Evolutionary conservation across 2,113 vertebrate genomes (phyloP).

Genomic region (Zosterops pallidus): DNA sequence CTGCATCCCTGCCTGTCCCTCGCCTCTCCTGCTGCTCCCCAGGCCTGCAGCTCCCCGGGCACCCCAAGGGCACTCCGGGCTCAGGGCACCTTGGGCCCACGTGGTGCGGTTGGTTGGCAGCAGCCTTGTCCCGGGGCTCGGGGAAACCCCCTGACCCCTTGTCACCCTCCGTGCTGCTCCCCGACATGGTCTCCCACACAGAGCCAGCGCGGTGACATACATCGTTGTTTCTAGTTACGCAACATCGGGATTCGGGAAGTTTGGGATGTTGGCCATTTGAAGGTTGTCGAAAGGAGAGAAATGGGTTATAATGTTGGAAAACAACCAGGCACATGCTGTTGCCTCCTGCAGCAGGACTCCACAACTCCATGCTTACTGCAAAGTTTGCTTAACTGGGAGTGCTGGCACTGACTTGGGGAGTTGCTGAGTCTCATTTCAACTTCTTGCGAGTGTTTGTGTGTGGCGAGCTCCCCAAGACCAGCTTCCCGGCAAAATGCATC

Average conservation of each 20-base stretch:
- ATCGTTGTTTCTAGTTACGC: not conserved
- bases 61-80: slow-evolving; percentile 9
- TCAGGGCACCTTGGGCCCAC: slow-evolving; percentile 17
- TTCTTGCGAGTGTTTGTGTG: not conserved
- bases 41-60: not conserved
- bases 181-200: not conserved
- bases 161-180: not conserved
- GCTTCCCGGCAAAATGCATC: not conserved
- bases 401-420: not conserved
- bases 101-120: not conserved
- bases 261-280: not conserved
- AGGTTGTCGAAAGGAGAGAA: not conserved
- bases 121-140: not conserved
- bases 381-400: slow-evolving; percentile 17
- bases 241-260: not conserved
- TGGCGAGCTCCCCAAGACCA: rapidly evolving
- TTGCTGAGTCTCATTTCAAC: not conserved
- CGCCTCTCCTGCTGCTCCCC: not conserved
- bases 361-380: not conserved
- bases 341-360: not conserved
- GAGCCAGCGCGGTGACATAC: not conserved
- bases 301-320: not conserved
- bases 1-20: not conserved
- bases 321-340: not conserved
- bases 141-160: not conserved